Percentiles rank a stretch among this genome's conserved stretches.
These are phyloP conservation scores for Ardeotis arabs DNA, from an alignment of 2,113 vertebrate species.

Conservation along the genomic window DNA sequence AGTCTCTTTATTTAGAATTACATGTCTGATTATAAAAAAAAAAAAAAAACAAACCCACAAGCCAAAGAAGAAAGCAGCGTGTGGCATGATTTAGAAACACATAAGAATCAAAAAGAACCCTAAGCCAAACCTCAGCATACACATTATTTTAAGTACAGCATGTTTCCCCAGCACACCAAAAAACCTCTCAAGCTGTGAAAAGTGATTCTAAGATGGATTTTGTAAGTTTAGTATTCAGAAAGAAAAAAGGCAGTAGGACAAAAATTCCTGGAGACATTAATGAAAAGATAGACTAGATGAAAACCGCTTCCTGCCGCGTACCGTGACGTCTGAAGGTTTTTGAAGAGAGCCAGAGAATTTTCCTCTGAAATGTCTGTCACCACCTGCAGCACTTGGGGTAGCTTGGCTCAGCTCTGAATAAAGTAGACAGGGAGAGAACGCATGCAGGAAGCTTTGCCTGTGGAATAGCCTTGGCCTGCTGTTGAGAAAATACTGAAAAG, in stretches of 20 bases:
- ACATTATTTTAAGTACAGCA: conserved; percentile 44
- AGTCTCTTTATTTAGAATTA: background rate
- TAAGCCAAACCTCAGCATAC: conserved; percentile 25
- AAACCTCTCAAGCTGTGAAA: background rate
- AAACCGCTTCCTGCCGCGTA: background rate
- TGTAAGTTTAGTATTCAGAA: conserved; percentile 15
- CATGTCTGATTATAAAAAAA: background rate
- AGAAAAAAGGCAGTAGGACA: background rate
- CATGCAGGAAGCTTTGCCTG: background rate
- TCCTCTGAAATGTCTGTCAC: conserved; percentile 48
- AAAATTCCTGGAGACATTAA: conserved; percentile 42
- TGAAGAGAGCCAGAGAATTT: background rate
- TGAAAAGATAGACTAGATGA: conserved; percentile 41
- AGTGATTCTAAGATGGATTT: background rate
- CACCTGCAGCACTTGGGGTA: conserved; percentile 39
- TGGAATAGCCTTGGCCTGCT: background rate
- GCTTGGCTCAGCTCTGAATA: conserved; percentile 8
- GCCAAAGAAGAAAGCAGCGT: background rate
- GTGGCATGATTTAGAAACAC: background rate
- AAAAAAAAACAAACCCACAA: background rate
- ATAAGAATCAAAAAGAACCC: conserved; percentile 2
- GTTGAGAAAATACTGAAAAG: conserved; percentile 17
- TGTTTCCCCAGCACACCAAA: background rate
- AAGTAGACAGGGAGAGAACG: background rate
- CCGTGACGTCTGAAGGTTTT: background rate